phyloP scores from a whole-genome alignment of 1,140 invertebrate species.

The Meloidogyne exigua region DNA sequence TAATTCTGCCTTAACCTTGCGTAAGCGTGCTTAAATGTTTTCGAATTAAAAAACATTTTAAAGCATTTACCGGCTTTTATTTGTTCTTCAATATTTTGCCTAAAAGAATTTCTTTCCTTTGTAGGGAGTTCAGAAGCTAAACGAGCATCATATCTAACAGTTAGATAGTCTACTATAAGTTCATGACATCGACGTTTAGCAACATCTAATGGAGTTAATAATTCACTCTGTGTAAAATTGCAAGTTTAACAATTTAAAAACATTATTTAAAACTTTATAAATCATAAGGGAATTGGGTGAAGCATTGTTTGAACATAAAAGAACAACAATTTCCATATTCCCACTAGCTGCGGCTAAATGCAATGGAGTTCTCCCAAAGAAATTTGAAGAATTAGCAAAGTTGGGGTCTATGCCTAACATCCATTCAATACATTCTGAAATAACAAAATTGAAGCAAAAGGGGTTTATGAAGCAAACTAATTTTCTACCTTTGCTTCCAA shows the following conservation, averaged over 20 bases:
- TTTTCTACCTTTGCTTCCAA: constrained; percentile 75
- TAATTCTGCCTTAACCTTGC: constrained; percentile 27
- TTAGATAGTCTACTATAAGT: constrained; percentile 51
- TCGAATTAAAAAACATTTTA: not conserved
- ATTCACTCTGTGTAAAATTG: constrained; percentile 31
- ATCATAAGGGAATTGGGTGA: constrained; percentile 65
- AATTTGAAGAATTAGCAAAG: constrained; percentile 82
- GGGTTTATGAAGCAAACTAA: constrained; percentile 5
- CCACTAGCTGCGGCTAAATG: constrained; percentile 92
- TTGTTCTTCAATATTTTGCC: constrained; percentile 48
- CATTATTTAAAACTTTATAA: constrained; percentile 28
- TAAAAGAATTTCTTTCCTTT: constrained; percentile 17
- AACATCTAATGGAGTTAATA: constrained; percentile 53
- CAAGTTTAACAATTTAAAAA: not conserved
- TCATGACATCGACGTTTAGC: constrained; percentile 45
- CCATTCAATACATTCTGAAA: constrained; percentile 69
- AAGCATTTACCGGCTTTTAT: constrained; percentile 34
- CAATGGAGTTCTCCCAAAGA: constrained; percentile 84
- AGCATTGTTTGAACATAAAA: constrained; percentile 64
- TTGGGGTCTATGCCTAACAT: constrained; percentile 77
- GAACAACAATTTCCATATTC: constrained; percentile 83
- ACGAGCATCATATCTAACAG: constrained; percentile 20
- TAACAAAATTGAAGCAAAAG: not conserved
- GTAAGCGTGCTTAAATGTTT: constrained; percentile 38
- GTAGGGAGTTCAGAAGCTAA: constrained; percentile 37